These are phyloP conservation scores for Leptoclinus maculatus DNA, from an alignment of 2,797 vertebrate genomes.

Conservation along the genomic window DNA sequence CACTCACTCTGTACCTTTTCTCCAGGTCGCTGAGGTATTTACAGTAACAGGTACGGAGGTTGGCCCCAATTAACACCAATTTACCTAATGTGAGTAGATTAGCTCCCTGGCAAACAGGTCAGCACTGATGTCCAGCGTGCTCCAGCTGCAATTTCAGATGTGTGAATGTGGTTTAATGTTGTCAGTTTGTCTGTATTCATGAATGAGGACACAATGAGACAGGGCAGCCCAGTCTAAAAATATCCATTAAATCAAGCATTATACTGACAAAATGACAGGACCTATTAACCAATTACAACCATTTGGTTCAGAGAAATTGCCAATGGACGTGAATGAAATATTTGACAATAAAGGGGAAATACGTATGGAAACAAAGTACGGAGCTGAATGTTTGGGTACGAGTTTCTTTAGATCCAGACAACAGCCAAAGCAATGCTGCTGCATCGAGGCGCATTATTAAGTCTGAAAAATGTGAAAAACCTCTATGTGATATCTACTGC, in stretches of 20 bases:
- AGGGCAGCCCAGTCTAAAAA: neutral
- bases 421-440: neutral
- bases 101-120: slow-evolving; percentile 29
- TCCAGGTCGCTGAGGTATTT: slow-evolving; percentile 1
- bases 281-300: slow-evolving; percentile 5
- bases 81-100: slow-evolving; percentile 32
- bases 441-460: neutral
- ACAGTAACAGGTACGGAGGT: neutral
- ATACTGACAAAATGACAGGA: neutral
- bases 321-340: neutral
- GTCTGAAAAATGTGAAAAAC: neutral
- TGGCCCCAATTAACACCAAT: slow-evolving; percentile 22
- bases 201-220: neutral
- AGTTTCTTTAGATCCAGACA: neutral
- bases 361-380: neutral
- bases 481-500: neutral
- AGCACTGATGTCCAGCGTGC: slow-evolving; percentile 1
- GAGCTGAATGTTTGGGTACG: neutral
- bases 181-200: neutral
- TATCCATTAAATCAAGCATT: neutral
- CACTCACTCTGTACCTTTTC: neutral
- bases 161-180: neutral
- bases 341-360: neutral
- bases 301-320: neutral
- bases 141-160: slow-evolving; percentile 17